phyloP scores from a whole-genome alignment of 2,888 invertebrate species.

The Alloscopus bannaensis region DNA sequence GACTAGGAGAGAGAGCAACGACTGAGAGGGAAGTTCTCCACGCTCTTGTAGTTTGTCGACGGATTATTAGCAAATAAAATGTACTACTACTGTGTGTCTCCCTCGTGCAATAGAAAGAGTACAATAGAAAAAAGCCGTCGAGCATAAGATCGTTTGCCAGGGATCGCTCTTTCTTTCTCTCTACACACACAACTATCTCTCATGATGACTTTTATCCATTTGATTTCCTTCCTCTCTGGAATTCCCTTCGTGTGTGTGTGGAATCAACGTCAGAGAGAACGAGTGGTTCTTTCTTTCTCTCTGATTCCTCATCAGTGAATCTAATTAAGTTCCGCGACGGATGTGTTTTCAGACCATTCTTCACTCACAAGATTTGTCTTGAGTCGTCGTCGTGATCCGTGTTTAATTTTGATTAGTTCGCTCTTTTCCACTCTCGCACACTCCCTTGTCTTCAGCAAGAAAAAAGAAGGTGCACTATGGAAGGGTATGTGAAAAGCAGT shows the following conservation, averaged over 20 bases:
- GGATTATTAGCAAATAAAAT: too few species aligned
- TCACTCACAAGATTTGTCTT: conserved; percentile 62
- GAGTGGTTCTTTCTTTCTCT: conserved; percentile 29
- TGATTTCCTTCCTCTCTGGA: conserved; percentile 37
- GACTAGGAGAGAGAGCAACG: not conserved
- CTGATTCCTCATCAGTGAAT: conserved; percentile 64
- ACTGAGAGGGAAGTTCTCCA: not conserved
- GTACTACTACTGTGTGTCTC: too few species aligned
- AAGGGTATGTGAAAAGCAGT: too few species aligned
- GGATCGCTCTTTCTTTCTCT: too few species aligned
- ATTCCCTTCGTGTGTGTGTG: conserved; percentile 37
- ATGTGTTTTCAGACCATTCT: conserved; percentile 60
- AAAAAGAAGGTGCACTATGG: too few species aligned
- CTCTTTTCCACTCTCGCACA: conserved; percentile 11
- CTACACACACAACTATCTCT: conserved; percentile 35
- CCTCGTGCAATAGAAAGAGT: too few species aligned
- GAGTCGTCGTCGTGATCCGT: conserved; percentile 62
- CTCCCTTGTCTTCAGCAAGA: too few species aligned
- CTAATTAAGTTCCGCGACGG: conserved; percentile 62
- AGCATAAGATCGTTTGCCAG: too few species aligned
- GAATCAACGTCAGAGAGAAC: not conserved
- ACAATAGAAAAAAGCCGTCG: too few species aligned
- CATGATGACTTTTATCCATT: conserved; percentile 60
- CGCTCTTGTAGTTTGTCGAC: too few species aligned
- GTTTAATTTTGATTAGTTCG: conserved; percentile 64